Conservation (phyloP, 2,797 vertebrate genomes). For the Chelonia mydas region DNA sequence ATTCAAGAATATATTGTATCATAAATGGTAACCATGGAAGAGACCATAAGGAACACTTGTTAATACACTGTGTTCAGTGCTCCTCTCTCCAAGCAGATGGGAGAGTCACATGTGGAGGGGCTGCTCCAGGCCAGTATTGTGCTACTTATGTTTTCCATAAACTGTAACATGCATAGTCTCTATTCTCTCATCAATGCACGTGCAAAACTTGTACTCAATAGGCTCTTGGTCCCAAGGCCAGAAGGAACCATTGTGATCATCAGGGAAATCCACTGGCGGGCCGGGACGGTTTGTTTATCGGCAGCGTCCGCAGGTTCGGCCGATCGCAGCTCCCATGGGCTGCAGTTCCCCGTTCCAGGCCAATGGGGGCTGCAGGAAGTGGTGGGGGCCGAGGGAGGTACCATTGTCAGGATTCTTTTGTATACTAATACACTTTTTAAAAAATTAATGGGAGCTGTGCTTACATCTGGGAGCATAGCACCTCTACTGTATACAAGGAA, state of each 20-base stretch:
- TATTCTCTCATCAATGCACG: slow-evolving; percentile 11
- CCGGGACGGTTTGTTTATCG: too few relatives aligned
- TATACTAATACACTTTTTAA: background rate
- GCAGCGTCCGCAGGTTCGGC: too few relatives aligned
- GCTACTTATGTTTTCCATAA: slow-evolving; percentile 61
- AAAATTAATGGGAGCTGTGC: background rate
- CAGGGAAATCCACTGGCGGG: too few relatives aligned
- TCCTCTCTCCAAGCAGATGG: background rate
- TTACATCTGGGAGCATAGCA: background rate
- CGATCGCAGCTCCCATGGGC: too few relatives aligned
- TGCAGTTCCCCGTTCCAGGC: too few relatives aligned
- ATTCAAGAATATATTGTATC: background rate
- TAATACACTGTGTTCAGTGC: slow-evolving; percentile 1
- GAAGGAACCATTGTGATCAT: background rate
- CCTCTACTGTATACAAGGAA: background rate
- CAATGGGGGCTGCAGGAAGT: too few relatives aligned
- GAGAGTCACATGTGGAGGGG: slow-evolving; percentile 5
- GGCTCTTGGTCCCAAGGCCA: background rate
- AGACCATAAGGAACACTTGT: background rate
- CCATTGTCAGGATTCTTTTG: background rate
- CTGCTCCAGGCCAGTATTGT: background rate
- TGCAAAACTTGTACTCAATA: slow-evolving; percentile 19
- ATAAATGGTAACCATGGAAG: background rate
- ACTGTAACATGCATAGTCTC: slow-evolving; percentile 17
- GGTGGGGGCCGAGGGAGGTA: background rate